Evolutionary conservation across 2,797 vertebrate species (phyloP).

Genomic region (Cyprinella venusta): DNA sequence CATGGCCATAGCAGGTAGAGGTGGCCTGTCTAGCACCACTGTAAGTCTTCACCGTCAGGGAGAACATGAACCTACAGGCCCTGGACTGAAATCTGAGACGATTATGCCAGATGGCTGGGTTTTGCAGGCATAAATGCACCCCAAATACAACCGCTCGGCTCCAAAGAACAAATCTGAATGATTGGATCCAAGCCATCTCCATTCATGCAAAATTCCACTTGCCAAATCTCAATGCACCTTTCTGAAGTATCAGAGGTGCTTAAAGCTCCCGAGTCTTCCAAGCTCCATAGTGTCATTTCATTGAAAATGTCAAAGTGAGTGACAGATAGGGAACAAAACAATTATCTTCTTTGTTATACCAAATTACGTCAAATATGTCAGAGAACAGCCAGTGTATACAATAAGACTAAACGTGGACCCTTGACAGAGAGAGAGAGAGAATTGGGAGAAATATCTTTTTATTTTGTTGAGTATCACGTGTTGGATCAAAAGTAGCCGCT

Average conservation of each 20-base stretch:
- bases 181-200: background rate
- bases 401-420: conserved; percentile 55
- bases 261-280: background rate
- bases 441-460: background rate
- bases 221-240: background rate
- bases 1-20: background rate
- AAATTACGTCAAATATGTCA: conserved; percentile 43
- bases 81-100: background rate
- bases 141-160: background rate
- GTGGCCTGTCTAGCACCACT: background rate
- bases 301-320: background rate
- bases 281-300: background rate
- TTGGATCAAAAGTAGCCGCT: conserved; percentile 60
- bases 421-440: background rate
- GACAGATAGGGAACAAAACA: conserved; percentile 19
- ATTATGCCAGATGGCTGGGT: background rate
- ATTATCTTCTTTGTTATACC: conserved; percentile 35
- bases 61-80: background rate
- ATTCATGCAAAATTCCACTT: background rate
- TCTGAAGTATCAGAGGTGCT: background rate
- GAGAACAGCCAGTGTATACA: conserved; percentile 5
- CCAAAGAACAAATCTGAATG: background rate
- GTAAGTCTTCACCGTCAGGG: background rate
- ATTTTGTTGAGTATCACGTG: conserved; percentile 55
- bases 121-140: background rate